These are phyloP conservation scores for Trichoplax adhaerens DNA, from an alignment of 37 sponge, comb jelly and placozoan genomes.

Conservation along the genomic window DNA sequence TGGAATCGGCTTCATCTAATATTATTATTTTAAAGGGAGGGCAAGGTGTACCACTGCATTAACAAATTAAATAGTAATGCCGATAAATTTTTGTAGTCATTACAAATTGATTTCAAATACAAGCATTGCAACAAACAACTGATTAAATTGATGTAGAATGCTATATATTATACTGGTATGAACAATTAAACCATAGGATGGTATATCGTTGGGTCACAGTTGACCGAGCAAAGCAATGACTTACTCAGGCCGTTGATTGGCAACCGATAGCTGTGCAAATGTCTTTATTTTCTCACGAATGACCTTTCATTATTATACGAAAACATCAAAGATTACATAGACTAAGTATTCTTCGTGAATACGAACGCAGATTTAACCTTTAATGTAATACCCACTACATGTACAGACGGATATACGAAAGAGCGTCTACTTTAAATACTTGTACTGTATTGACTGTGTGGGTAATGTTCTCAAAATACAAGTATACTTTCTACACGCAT, in stretches of 20 bases:
- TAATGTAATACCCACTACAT: neutral
- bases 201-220: neutral
- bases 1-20: constrained; percentile 96
- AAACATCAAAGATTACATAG: too few relatives aligned
- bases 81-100: too few relatives aligned
- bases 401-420: too few relatives aligned
- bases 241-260: constrained; percentile 37
- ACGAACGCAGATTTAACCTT: too few relatives aligned
- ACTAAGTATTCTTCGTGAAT: too few relatives aligned
- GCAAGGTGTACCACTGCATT: constrained; percentile 51
- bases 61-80: neutral
- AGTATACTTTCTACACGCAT: too few relatives aligned
- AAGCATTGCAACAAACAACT: neutral
- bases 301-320: constrained; percentile 21
- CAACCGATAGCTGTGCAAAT: constrained; percentile 63
- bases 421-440: too few relatives aligned
- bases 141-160: too few relatives aligned
- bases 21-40: constrained; percentile 83
- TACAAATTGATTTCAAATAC: neutral
- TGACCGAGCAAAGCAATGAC: constrained; percentile 1
- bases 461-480: too few relatives aligned
- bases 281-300: constrained; percentile 89
- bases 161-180: too few relatives aligned
- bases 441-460: too few relatives aligned
- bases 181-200: too few relatives aligned